Evolutionary conservation across 2,797 vertebrate genomes (phyloP).

Genomic region (Adelosebastes latens): DNA sequence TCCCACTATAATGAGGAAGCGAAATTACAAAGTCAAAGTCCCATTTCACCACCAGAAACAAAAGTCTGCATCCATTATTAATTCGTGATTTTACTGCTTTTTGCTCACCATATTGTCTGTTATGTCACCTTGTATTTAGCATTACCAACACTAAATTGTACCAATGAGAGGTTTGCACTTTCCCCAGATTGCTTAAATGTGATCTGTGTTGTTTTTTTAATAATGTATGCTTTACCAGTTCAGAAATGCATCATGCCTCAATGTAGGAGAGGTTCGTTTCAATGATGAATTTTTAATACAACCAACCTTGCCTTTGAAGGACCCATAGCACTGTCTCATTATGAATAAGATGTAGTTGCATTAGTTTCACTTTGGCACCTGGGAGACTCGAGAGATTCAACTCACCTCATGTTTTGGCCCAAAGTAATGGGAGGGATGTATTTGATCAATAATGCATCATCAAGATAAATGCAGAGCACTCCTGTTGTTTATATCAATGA

Average conservation of each 20-base stretch:
- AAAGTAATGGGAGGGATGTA: constrained; percentile 42
- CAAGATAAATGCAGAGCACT: constrained; percentile 37
- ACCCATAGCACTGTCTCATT: constrained; percentile 43
- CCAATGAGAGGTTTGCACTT: constrained; percentile 42
- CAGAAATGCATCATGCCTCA: constrained; percentile 31
- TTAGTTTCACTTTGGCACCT: constrained; percentile 58
- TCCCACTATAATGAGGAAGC: constrained; percentile 51
- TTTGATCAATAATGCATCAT: constrained; percentile 61
- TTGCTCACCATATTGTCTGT: constrained; percentile 33
- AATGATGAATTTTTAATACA: constrained; percentile 55
- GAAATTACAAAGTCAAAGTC: constrained; percentile 61
- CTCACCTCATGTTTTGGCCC: constrained; percentile 50
- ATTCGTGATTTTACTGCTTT: constrained; percentile 50
- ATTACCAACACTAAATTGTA: constrained; percentile 44
- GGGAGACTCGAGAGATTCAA: constrained; percentile 18
- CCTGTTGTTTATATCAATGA: constrained; percentile 28
- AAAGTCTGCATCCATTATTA: constrained; percentile 62
- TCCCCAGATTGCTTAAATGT: constrained; percentile 44
- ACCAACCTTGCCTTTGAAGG: constrained; percentile 40
- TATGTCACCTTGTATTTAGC: constrained; percentile 55
- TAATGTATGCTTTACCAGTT: constrained; percentile 54
- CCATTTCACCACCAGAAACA: constrained; percentile 57
- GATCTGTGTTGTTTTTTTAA: constrained; percentile 56
- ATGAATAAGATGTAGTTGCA: constrained; percentile 55
- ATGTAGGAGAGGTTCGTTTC: constrained; percentile 39